Conservation (phyloP, 37 sponge, comb jelly and placozoan genomes). For the Cliona cf. orientalis region DNA sequence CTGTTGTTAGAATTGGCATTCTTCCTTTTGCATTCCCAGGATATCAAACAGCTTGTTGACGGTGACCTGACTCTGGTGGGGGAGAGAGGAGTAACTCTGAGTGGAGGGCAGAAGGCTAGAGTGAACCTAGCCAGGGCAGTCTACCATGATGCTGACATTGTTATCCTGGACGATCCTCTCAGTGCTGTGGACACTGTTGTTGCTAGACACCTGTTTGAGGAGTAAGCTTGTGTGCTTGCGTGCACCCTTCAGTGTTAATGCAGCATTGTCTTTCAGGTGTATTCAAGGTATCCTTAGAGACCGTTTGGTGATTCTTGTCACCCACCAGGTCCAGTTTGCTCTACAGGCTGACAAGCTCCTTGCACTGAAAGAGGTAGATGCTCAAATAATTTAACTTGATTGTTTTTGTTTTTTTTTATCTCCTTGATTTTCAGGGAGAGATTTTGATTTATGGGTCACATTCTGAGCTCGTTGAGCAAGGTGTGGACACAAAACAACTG, state of each 20-base stretch:
- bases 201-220: constrained; percentile 75
- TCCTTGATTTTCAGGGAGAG: constrained; percentile 13
- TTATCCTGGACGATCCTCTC: constrained; percentile 88
- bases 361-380: constrained; percentile 73
- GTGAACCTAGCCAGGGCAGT: constrained; percentile 89
- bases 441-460: constrained; percentile 26
- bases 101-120: constrained; percentile 97
- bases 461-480: constrained; percentile 10
- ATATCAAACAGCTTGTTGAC: constrained; percentile 63
- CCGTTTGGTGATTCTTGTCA: constrained; percentile 67
- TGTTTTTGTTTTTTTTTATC: neutral
- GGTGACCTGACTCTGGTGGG: constrained; percentile 91
- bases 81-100: constrained; percentile 90
- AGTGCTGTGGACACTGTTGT: constrained; percentile 88
- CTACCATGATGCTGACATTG: constrained; percentile 77
- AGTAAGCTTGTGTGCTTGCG: constrained; percentile 21
- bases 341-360: constrained; percentile 75
- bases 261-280: constrained; percentile 5
- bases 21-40: constrained; percentile 41
- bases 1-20: too few relatives aligned
- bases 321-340: constrained; percentile 88
- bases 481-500: constrained; percentile 17
- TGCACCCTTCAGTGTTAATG: neutral
- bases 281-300: constrained; percentile 61
- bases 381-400: neutral